Evolutionary conservation across 2,888 invertebrate genomes (phyloP).

Genomic region (Phlogophora meticulosa): DNA sequence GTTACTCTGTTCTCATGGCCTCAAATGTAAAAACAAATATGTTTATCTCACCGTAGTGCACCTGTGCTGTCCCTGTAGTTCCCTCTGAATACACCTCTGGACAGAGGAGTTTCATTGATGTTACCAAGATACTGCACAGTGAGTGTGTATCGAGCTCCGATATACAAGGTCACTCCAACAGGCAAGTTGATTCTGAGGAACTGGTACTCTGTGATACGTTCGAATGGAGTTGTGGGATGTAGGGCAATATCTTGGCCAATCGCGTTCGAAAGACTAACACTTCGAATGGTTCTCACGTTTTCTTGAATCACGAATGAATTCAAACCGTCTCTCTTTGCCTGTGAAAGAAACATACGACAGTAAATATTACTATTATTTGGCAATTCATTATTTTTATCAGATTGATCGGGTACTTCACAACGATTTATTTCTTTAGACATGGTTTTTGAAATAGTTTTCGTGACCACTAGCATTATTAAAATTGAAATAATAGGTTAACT

Average conservation of each 20-base stretch:
- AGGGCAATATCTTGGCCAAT: conserved; percentile 57
- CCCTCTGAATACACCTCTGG: conserved; percentile 86
- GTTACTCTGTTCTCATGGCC: too few relatives aligned
- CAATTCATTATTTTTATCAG: too few relatives aligned
- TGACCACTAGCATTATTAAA: too few relatives aligned
- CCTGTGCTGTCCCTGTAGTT: conserved; percentile 78
- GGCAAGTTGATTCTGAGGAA: conserved; percentile 81
- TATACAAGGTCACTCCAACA: conserved; percentile 72
- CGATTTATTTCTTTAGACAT: too few relatives aligned
- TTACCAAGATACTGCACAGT: conserved; percentile 81
- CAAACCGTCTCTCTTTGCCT: conserved; percentile 75
- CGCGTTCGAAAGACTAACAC: conserved; percentile 69
- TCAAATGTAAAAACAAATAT: background rate
- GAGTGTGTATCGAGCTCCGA: conserved; percentile 72
- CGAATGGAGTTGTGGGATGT: conserved; percentile 68
- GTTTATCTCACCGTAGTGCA: conserved; percentile 76
- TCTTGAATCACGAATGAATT: conserved; percentile 80
- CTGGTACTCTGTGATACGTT: conserved; percentile 76
- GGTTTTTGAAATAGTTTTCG: too few relatives aligned
- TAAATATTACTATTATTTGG: too few relatives aligned
- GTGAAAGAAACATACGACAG: conserved; percentile 52
- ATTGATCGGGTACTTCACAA: too few relatives aligned
- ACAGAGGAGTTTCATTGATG: conserved; percentile 86
- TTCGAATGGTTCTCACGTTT: conserved; percentile 78
- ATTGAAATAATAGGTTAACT: conserved; percentile 41